A percentile compares a stretch with the other conserved stretches of the same genome.
phyloP scores from a whole-genome alignment of 2,113 vertebrate genomes.

The Bujurquina vittata region DNA sequence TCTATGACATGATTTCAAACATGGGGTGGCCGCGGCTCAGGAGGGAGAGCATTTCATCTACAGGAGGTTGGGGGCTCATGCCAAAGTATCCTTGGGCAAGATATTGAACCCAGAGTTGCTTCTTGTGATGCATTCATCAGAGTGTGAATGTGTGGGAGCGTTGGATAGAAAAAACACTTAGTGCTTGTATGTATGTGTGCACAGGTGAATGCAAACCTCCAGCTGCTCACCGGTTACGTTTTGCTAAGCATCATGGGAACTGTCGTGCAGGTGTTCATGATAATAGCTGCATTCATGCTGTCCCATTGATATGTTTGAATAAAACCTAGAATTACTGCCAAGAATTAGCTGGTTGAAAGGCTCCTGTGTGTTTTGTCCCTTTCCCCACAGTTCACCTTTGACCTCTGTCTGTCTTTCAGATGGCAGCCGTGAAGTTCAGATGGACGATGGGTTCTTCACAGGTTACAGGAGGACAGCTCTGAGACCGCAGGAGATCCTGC shows the following conservation, averaged over 20 bases:
- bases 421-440: conserved; percentile 81
- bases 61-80: no score
- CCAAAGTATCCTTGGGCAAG: no score
- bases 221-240: background rate
- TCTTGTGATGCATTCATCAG: no score
- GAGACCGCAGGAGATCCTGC: conserved; percentile 86
- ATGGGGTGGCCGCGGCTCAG: no score
- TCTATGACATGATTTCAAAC: no score
- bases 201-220: background rate
- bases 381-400: background rate
- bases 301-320: background rate
- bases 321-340: background rate
- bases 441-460: conserved; percentile 91
- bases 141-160: no score
- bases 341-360: background rate
- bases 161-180: no score
- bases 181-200: no score
- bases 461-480: conserved; percentile 89
- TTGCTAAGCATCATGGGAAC: background rate
- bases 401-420: conserved; percentile 71
- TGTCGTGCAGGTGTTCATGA: background rate
- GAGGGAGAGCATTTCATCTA: no score
- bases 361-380: background rate
- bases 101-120: no score
- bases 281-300: background rate